Evolutionary conservation across 2,797 vertebrate genomes (phyloP), one percentile per base, ranked within the genome.

Genomic region (Emydoidea blandingii): DNA sequence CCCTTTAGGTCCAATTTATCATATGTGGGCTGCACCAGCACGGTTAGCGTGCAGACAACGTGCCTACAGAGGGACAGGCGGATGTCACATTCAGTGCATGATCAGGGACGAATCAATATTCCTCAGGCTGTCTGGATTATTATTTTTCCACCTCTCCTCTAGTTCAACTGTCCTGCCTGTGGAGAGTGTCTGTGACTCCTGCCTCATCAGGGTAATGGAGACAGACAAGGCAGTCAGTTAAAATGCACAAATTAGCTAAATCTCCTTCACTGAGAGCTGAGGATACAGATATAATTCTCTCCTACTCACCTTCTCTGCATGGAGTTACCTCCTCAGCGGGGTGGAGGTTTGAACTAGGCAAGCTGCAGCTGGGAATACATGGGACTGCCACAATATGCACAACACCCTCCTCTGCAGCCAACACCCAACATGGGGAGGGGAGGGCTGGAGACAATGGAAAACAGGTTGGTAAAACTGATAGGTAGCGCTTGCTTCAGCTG

Each of bases 121-220:
- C 68, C 23, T 74, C 37, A 74, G 19, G 37, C 4, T 87, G 6
- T 0, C 1, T 89, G 65, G 29, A 47, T 85, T 85, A 83, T 86
- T 87, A 68, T 88, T 95, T 86, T 85, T 56, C 59, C 49, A 27
- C 85, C 57, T 94, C 68, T 72, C 21, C 37, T 44, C 37, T 74
- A 41, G 37, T 41, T 74, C n/a, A 11, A 10, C 19, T 12, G 5
- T 25, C 18, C 79, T 21, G 34, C 52, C 52, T 86, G 57, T 91
- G 79, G 21, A 83, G 90, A 76, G 54, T 27, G 0, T 62, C 83
- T 95, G n/a, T 82, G 54, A 81, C 4, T 0, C 94, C 94, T 81
- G 83, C 96, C 89, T 31, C 47, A 27, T 62, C 94, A 94, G 94
- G 89, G 74, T 83, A 93, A 94, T 80, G 92, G 86, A 85, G 93